A percentile compares a stretch with the other conserved stretches of the same genome.
phyloP scores from a whole-genome alignment of 2,888 invertebrate species.

The Thecocarcelia acutangulata region DNA sequence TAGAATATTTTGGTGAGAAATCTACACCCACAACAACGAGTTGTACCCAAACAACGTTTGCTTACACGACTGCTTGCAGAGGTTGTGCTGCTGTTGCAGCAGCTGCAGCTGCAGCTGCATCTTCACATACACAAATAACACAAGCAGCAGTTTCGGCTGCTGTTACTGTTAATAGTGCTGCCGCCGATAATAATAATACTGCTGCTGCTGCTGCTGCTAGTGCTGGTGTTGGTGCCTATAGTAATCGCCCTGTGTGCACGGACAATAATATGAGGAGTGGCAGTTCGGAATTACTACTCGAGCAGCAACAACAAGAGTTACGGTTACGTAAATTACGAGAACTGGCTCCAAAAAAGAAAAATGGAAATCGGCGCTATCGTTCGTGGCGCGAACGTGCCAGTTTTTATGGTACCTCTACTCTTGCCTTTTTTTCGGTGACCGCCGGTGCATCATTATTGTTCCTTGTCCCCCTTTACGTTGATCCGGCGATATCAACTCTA shows the following conservation, averaged over 20 bases:
- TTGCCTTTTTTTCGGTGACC: slow-evolving; percentile 87
- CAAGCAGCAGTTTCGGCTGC: slow-evolving; percentile 53
- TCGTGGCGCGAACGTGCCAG: slow-evolving; percentile 86
- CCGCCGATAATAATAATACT: slow-evolving; percentile 57
- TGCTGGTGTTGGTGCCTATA: slow-evolving; percentile 73
- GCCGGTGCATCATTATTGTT: slow-evolving; percentile 88
- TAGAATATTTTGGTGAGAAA: slow-evolving; percentile 60
- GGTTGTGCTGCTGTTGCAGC: slow-evolving; percentile 67
- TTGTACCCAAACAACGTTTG: slow-evolving; percentile 60
- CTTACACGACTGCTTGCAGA: slow-evolving; percentile 68
- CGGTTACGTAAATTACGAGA: slow-evolving; percentile 85
- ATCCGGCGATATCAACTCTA: slow-evolving; percentile 93
- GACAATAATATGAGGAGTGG: slow-evolving; percentile 87
- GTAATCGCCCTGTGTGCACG: slow-evolving; percentile 79
- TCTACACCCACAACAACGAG: slow-evolving; percentile 60
- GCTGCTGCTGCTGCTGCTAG: slow-evolving; percentile 65
- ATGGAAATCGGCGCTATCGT: slow-evolving; percentile 83
- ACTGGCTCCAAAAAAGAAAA: slow-evolving; percentile 83
- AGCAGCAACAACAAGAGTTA: slow-evolving; percentile 88
- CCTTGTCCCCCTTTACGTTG: slow-evolving; percentile 89
- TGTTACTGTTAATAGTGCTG: slow-evolving; percentile 42
- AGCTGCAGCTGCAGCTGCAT: slow-evolving; percentile 51
- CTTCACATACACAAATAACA: slow-evolving; percentile 39
- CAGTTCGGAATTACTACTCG: slow-evolving; percentile 89
- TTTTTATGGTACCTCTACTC: slow-evolving; percentile 87